phyloP scores from a whole-genome alignment of 2,888 invertebrate genomes.

The Teinopalpus imperialis region DNA sequence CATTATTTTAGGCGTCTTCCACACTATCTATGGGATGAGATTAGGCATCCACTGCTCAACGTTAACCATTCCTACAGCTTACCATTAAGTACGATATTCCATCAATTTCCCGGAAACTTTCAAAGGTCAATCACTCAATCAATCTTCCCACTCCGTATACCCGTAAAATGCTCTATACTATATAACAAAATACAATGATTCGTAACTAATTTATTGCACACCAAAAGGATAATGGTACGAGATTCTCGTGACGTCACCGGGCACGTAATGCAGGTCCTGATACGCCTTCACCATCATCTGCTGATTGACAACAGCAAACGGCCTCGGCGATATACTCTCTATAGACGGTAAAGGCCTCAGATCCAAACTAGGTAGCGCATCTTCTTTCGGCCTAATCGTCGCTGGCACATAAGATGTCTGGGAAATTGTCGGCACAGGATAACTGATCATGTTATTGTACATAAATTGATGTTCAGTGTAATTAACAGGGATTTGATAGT shows the following conservation, averaged over 20 bases:
- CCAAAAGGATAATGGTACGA: constrained; percentile 75
- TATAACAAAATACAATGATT: too few species aligned
- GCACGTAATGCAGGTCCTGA: constrained; percentile 70
- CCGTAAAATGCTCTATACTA: too few species aligned
- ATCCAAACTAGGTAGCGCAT: constrained; percentile 55
- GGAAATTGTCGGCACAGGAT: constrained; percentile 59
- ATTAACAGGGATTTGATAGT: constrained; percentile 56
- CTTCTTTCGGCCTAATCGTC: constrained; percentile 63
- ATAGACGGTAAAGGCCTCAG: constrained; percentile 70
- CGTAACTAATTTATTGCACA: constrained; percentile 51
- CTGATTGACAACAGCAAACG: constrained; percentile 71
- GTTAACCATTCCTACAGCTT: too few species aligned
- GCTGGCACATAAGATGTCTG: constrained; percentile 57
- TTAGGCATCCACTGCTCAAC: too few species aligned
- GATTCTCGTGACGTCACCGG: constrained; percentile 69
- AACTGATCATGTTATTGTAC: constrained; percentile 72
- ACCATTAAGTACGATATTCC: too few species aligned
- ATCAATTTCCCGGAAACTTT: too few species aligned
- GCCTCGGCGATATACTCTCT: constrained; percentile 73
- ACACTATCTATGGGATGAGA: too few species aligned
- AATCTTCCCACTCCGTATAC: too few species aligned
- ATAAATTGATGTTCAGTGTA: constrained; percentile 65
- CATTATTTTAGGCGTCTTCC: too few species aligned
- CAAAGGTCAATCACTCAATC: too few species aligned
- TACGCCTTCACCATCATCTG: constrained; percentile 79